Percentiles rank a stretch among this genome's conserved stretches.
phyloP scores from a whole-genome alignment of 1,140 invertebrate species.

The Diorhabda sublineata region DNA sequence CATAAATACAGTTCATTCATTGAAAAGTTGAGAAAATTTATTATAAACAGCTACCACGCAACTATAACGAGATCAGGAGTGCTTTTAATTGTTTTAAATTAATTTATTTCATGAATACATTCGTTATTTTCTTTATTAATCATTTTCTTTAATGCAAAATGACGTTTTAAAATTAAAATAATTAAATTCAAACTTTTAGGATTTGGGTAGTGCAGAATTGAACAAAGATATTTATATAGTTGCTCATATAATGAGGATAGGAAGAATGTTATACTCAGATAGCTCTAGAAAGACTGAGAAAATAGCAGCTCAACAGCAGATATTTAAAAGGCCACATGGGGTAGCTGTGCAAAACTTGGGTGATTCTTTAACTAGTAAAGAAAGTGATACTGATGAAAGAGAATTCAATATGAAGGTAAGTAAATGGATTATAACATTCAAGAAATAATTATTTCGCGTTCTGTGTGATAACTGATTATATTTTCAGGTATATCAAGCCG shows the following conservation, averaged over 20 bases:
- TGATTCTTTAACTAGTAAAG: conserved; percentile 58
- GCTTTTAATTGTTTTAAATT: too few relatives aligned
- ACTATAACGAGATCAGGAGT: too few relatives aligned
- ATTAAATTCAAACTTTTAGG: conserved; percentile 40
- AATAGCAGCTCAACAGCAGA: conserved; percentile 50
- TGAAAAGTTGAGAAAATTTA: too few relatives aligned
- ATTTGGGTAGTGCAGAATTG: conserved; percentile 75
- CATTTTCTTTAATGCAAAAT: too few relatives aligned
- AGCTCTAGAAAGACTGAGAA: conserved; percentile 63
- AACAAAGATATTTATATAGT: conserved; percentile 80
- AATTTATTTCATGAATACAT: too few relatives aligned
- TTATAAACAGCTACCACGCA: too few relatives aligned
- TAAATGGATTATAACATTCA: not conserved
- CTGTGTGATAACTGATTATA: not conserved
- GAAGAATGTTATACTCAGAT: conserved; percentile 80
- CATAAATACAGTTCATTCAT: not conserved
- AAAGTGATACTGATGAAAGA: conserved; percentile 62
- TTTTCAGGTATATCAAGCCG: conserved; percentile 72
- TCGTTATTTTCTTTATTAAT: too few relatives aligned
- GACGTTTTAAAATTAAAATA: too few relatives aligned
- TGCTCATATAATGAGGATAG: conserved; percentile 82
- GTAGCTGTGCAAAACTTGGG: conserved; percentile 71
- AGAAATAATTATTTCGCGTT: too few relatives aligned
- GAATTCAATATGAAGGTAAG: conserved; percentile 57
- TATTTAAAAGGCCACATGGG: conserved; percentile 74